Evolutionary conservation across 2,797 vertebrate species (phyloP).

Genomic region (Adelosebastes latens): DNA sequence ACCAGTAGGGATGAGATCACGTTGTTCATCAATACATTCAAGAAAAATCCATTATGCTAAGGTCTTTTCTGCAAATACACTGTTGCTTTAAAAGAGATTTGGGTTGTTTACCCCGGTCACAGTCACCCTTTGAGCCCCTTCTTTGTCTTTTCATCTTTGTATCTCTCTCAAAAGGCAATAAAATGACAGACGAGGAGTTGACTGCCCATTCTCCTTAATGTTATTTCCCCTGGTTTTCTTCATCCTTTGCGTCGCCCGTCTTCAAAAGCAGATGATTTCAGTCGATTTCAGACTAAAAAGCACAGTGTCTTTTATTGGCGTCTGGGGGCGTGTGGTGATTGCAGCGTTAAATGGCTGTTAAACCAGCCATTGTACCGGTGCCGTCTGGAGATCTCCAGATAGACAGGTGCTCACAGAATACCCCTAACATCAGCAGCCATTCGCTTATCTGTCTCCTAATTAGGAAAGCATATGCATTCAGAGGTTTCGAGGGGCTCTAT

Average conservation of each 20-base stretch:
- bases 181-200: slow-evolving; percentile 42
- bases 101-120: slow-evolving; percentile 33
- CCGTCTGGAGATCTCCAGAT: slow-evolving; percentile 73
- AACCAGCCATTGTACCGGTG: slow-evolving; percentile 69
- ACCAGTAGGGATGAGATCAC: background rate
- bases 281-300: slow-evolving; percentile 64
- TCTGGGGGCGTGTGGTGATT: slow-evolving; percentile 62
- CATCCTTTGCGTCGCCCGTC: slow-evolving; percentile 17
- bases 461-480: slow-evolving; percentile 66
- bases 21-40: background rate
- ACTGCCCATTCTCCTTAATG: slow-evolving; percentile 50
- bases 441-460: slow-evolving; percentile 75
- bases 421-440: slow-evolving; percentile 47
- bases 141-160: slow-evolving; percentile 17
- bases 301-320: slow-evolving; percentile 61
- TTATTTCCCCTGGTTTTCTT: slow-evolving; percentile 41
- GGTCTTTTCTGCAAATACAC: background rate
- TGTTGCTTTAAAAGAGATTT: background rate
- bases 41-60: background rate
- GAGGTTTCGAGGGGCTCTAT: slow-evolving; percentile 31
- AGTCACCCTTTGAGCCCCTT: background rate
- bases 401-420: slow-evolving; percentile 67
- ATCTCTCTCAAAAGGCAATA: slow-evolving; percentile 23
- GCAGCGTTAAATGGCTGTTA: slow-evolving; percentile 72
- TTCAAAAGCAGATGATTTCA: slow-evolving; percentile 64